Evolutionary conservation across 1,140 invertebrate species (phyloP), one percentile per base, ranked within the genome.

Genomic region (Acromyrmex charruanus): DNA sequence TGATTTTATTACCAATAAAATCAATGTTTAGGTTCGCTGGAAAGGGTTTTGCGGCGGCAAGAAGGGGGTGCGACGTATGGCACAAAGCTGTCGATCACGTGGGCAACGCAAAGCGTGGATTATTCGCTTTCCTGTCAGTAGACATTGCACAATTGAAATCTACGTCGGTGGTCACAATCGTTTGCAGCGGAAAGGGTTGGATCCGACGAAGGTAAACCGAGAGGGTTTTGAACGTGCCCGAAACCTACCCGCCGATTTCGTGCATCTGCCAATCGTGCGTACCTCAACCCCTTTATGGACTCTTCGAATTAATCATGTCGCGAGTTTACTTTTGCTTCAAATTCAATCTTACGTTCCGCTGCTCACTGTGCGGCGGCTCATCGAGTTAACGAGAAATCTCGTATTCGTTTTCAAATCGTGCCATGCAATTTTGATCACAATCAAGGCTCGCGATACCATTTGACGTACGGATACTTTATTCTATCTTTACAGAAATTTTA

Each of bases 141-240:
- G 91, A 91, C 90, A 92, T 87, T 89, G 86, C 88, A 88, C 93
- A 88, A 94, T 93, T 93, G 93, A 92, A 93, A 94, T 93, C 91
- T 90, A 93, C 91, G 89, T 90, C 89, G 85, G 88, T 91, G 92
- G 88, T 89, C 86, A 88, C 80, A 79, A 88, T 77, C 89, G 91
- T 87, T 88, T 92, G 91, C 80, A 80, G 89, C 75, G 49, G 80
- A 69, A 84, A 84, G 88, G 85, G 81, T 65, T n/a, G 69, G 63
- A 16, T 25, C 16, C 3, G 59, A 55, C 69, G 53, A 39, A 90
- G 72, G 58, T 31, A 79, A 61, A 77, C n/a, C 68, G 51, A 65
- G 31, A 61, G 79, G 59, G 59, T 21, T 85, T 84, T 75, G 75
- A 61, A 74, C 87, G 80, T 68, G 81, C 51, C 53, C 66, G 68